A percentile compares a stretch with the other conserved stretches of the same genome.
Evolutionary conservation across 2,797 vertebrate genomes (phyloP).

Genomic region (Myotis findleyi): DNA sequence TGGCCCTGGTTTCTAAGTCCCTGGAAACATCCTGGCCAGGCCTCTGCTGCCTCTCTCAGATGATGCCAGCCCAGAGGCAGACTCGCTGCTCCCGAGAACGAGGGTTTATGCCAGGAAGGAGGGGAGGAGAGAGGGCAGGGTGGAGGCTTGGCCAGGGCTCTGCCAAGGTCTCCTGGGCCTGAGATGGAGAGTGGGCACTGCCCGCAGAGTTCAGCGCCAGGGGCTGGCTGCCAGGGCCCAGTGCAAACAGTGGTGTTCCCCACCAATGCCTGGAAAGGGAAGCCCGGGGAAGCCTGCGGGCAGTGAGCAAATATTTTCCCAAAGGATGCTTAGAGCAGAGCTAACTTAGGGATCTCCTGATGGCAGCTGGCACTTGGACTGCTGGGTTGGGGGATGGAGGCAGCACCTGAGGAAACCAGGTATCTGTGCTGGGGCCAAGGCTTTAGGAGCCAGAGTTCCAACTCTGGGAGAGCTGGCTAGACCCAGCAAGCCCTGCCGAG

Average conservation of each 20-base stretch:
- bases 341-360: neutral
- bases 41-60: neutral
- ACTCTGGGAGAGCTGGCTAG: neutral
- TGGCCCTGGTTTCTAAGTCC: neutral
- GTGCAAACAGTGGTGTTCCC: neutral
- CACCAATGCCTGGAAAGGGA: neutral
- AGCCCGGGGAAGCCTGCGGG: neutral
- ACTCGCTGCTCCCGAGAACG: neutral
- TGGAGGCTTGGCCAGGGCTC: neutral
- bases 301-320: neutral
- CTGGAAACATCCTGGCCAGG: neutral
- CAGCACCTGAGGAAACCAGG: neutral
- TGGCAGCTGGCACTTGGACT: neutral
- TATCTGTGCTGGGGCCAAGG: neutral
- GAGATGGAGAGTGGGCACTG: neutral
- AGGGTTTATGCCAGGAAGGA: neutral
- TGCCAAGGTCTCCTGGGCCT: neutral
- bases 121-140: neutral
- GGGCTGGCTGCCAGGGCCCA: neutral
- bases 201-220: neutral
- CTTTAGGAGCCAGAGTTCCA: neutral
- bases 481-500: neutral
- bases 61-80: neutral
- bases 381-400: accelerated
- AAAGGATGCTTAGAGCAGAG: neutral